Percentiles rank a stretch among this genome's conserved stretches.
Conservation (phyloP, 2,888 invertebrate species). For the Lycophotia porphyrea region DNA sequence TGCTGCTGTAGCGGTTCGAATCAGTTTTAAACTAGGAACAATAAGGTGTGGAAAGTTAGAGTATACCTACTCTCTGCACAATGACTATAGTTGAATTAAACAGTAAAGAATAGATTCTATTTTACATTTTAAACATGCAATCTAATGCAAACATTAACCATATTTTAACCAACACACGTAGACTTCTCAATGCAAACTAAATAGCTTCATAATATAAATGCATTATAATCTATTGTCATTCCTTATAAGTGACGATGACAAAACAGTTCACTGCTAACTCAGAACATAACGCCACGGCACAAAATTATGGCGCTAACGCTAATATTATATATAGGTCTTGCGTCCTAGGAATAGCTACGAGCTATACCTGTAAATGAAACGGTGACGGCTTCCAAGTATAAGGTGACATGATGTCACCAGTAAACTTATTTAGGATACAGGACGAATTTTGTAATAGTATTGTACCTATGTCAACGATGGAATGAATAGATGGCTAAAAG, state of each 20-base stretch:
- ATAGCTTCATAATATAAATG: conserved; percentile 7
- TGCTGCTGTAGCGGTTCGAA: not conserved
- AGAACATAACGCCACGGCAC: conserved; percentile 15
- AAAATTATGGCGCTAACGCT: conserved; percentile 29
- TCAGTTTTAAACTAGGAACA: not conserved
- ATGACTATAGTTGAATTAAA: not conserved
- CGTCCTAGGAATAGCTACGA: conserved; percentile 25
- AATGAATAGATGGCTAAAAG: not conserved
- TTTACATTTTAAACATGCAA: not conserved
- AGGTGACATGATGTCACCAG: conserved; percentile 27
- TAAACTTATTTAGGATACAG: not conserved
- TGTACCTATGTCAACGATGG: not conserved
- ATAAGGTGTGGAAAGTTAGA: not conserved
- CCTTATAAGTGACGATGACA: conserved; percentile 45
- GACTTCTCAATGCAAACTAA: conserved; percentile 13
- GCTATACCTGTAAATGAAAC: conserved; percentile 14
- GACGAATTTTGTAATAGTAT: not conserved
- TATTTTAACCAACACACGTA: conserved; percentile 7
- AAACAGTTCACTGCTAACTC: conserved; percentile 32
- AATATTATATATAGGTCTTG: not conserved
- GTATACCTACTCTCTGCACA: not conserved
- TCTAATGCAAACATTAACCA: not conserved
- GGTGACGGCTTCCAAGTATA: not conserved
- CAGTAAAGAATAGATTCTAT: not conserved
- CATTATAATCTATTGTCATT: conserved; percentile 49